phyloP scores from a whole-genome alignment of 2,113 vertebrate genomes.

The Lophochroa leadbeateri region DNA sequence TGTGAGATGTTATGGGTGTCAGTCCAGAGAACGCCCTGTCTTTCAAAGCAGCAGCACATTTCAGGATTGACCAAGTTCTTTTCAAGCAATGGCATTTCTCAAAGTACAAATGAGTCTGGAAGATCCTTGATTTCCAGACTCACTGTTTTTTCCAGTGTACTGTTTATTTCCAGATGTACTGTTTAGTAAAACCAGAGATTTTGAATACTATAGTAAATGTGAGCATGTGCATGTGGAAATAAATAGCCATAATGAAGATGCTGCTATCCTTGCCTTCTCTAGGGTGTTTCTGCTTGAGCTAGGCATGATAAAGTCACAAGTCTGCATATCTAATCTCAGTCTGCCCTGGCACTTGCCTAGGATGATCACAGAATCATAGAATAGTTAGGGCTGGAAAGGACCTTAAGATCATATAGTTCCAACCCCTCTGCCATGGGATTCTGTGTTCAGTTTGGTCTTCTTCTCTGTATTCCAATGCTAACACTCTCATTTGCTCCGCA shows the following conservation, averaged over 20 bases:
- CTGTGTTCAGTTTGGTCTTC: background rate
- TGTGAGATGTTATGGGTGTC: background rate
- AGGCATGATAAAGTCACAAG: background rate
- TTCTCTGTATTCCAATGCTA: background rate
- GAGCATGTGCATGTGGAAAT: background rate
- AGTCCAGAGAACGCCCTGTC: background rate
- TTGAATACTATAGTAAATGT: background rate
- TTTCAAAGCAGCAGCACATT: background rate
- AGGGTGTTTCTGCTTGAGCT: background rate
- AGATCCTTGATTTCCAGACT: background rate
- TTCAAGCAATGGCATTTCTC: background rate
- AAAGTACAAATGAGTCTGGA: background rate
- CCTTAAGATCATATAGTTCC: no score
- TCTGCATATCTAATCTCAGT: background rate
- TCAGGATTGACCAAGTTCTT: conserved; percentile 9
- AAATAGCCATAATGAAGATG: background rate
- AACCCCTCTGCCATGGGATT: no score
- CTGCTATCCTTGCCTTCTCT: background rate
- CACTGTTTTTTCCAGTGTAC: background rate
- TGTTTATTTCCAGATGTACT: background rate
- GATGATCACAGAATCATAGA: background rate
- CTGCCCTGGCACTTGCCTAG: background rate
- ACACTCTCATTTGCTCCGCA: background rate
- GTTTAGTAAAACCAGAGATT: background rate
- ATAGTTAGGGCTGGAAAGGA: no score